Conservation (phyloP, 2,888 invertebrate genomes). For the Cheiracanthium punctorium region DNA sequence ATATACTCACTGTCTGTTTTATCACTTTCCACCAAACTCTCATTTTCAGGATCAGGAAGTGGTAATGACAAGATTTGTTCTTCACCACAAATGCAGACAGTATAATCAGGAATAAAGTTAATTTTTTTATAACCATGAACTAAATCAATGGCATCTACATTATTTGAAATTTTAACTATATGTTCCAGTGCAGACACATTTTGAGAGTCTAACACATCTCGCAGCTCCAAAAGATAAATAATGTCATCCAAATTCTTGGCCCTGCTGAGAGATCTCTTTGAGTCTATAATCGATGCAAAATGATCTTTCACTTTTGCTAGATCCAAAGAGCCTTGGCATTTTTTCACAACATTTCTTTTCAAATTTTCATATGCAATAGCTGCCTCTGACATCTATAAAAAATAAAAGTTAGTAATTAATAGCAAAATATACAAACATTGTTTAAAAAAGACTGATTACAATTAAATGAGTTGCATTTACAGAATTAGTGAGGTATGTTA, state of each 20-base stretch:
- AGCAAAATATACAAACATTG: too few species aligned
- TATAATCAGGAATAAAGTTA: background rate
- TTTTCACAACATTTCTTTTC: background rate
- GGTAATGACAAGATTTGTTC: background rate
- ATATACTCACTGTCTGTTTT: background rate
- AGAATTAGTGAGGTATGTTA: too few species aligned
- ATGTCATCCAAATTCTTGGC: background rate
- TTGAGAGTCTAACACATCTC: slow-evolving; percentile 1
- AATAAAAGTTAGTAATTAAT: too few species aligned
- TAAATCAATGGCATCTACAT: background rate
- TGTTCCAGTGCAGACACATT: background rate
- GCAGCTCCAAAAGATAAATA: slow-evolving; percentile 26
- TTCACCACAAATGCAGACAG: background rate
- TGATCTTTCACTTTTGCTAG: slow-evolving; percentile 22
- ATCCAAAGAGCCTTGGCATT: background rate
- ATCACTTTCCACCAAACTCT: background rate
- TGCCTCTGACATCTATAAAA: background rate
- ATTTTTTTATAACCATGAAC: background rate
- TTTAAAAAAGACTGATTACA: too few species aligned
- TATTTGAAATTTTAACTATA: slow-evolving; percentile 1
- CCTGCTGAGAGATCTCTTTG: slow-evolving; percentile 8
- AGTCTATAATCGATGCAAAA: slow-evolving; percentile 14
- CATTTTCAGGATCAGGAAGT: background rate
- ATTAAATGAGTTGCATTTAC: too few species aligned
- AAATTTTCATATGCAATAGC: background rate